These are phyloP conservation scores for Zosterops pallidus DNA, from an alignment of 2,113 vertebrate genomes.

Conservation along the genomic window DNA sequence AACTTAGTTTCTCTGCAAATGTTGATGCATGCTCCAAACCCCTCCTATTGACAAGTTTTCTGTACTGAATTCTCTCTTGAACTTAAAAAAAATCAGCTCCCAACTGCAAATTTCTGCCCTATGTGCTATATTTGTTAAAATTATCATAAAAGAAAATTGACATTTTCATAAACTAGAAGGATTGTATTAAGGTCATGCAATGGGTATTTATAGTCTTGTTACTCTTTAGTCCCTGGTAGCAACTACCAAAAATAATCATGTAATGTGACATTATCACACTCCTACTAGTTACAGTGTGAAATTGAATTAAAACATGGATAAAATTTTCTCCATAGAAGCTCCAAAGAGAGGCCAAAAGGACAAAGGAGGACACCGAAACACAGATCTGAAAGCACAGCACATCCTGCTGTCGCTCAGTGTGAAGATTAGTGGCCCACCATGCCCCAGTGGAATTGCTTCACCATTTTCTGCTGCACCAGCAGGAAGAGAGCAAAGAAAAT, in stretches of 20 bases:
- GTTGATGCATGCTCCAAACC: not conserved
- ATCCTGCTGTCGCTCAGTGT: not conserved
- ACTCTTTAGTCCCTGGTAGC: not conserved
- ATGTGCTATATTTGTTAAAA: not conserved
- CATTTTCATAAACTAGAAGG: not conserved
- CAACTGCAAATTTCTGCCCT: not conserved
- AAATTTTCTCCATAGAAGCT: not conserved
- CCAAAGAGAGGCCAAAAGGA: not conserved
- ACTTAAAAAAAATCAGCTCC: constrained; percentile 1
- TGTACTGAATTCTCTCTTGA: not conserved
- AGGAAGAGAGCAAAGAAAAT: not conserved
- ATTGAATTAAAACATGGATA: not conserved
- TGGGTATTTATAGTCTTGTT: not conserved
- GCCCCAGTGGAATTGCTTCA: not conserved
- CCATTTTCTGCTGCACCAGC: not conserved
- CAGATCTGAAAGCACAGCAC: not conserved
- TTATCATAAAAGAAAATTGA: not conserved
- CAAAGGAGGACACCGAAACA: not conserved
- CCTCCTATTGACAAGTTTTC: constrained; percentile 1
- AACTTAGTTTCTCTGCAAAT: not conserved
- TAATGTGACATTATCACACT: not conserved
- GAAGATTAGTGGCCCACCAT: not conserved
- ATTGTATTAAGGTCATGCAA: not conserved
- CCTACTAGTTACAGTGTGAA: not conserved
- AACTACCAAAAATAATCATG: not conserved